Evolutionary conservation across 2,113 vertebrate species (phyloP).

Genomic region (Peromyscus polionotus): DNA sequence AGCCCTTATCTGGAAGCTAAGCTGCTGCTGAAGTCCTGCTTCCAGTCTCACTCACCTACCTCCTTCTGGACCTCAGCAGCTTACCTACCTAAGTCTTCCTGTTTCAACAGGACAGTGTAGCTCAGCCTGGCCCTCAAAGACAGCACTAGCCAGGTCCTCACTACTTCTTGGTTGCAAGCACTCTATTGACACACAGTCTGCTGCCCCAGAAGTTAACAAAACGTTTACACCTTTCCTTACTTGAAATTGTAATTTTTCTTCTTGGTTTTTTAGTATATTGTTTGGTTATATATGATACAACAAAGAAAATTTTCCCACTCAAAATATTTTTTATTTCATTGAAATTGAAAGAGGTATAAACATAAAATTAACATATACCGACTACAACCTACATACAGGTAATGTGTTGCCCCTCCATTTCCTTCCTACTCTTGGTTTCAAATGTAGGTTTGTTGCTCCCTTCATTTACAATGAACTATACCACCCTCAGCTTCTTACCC

Average conservation of each 20-base stretch:
- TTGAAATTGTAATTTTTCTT: slow-evolving; percentile 21
- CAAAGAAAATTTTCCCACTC: slow-evolving; percentile 54
- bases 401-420: neutral
- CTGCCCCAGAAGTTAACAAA: neutral
- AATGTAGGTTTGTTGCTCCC: neutral
- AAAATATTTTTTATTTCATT: slow-evolving; percentile 10
- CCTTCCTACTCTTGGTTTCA: slow-evolving; percentile 52
- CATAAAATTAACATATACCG: slow-evolving; percentile 4
- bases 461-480: slow-evolving; percentile 41
- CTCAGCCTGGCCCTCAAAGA: neutral
- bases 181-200: neutral
- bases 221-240: neutral
- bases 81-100: neutral
- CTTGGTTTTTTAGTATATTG: slow-evolving; percentile 17
- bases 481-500: slow-evolving; percentile 46
- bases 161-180: neutral
- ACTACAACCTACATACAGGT: slow-evolving; percentile 7
- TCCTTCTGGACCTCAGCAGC: neutral
- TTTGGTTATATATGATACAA: slow-evolving; percentile 34
- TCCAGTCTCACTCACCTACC: neutral
- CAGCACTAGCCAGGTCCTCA: neutral
- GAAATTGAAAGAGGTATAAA: neutral
- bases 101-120: slow-evolving; percentile 7
- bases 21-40: neutral
- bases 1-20: neutral